phyloP scores from a whole-genome alignment of 2,113 vertebrate species.

The Pleuronectes platessa region DNA sequence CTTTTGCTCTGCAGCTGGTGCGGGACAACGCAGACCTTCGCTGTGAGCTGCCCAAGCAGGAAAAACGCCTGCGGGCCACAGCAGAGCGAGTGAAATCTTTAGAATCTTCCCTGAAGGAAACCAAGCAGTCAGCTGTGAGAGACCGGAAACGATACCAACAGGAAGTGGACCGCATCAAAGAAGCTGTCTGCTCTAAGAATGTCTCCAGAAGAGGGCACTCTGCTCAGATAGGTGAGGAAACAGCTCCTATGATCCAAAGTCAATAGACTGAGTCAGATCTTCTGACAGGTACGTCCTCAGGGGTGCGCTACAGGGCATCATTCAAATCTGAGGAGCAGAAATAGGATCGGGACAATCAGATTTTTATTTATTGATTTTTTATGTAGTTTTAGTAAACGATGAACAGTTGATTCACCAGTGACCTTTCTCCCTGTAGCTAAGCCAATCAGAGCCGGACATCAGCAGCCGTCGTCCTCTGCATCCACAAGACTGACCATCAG shows the following conservation, averaged over 20 bases:
- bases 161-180: constrained; percentile 96
- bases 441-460: constrained; percentile 89
- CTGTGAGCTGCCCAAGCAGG: constrained; percentile 95
- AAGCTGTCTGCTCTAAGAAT: constrained; percentile 89
- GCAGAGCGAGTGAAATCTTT: constrained; percentile 92
- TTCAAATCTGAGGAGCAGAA: too few species aligned
- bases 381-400: neutral
- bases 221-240: constrained; percentile 88
- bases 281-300: neutral
- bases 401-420: neutral
- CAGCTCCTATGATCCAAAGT: neutral
- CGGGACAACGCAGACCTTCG: constrained; percentile 95
- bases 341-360: too few species aligned
- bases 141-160: constrained; percentile 96
- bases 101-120: constrained; percentile 89
- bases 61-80: constrained; percentile 92
- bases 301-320: too few species aligned
- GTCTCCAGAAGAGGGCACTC: constrained; percentile 88
- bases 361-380: neutral
- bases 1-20: constrained; percentile 82
- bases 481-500: constrained; percentile 83
- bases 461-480: constrained; percentile 81
- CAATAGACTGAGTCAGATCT: neutral
- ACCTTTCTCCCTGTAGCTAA: constrained; percentile 81
- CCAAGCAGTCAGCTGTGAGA: constrained; percentile 89